Percentiles rank a stretch among this genome's conserved stretches.
Conservation (phyloP, 2,888 invertebrate species). For the Eumerus sabulonum region DNA sequence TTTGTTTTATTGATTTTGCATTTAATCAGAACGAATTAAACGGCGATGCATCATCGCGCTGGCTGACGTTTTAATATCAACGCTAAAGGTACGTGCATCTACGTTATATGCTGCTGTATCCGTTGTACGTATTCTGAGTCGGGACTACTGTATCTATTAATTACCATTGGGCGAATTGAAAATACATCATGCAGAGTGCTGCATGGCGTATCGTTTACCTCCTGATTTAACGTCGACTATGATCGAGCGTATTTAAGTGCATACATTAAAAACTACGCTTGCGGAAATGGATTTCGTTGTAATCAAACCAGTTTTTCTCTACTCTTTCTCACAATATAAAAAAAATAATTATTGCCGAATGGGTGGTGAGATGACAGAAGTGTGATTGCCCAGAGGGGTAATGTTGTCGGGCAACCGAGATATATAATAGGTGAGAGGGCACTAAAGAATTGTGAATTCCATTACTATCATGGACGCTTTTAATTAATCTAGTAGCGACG, state of each 20-base stretch:
- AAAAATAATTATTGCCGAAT: too few relatives aligned
- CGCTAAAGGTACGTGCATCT: too few relatives aligned
- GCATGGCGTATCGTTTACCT: constrained; percentile 45
- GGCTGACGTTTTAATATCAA: constrained; percentile 49
- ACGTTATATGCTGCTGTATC: too few relatives aligned
- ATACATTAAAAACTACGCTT: constrained; percentile 19
- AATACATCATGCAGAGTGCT: constrained; percentile 25
- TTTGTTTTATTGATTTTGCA: constrained; percentile 18
- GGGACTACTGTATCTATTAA: constrained; percentile 42
- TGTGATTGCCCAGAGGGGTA: too few relatives aligned
- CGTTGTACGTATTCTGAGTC: too few relatives aligned
- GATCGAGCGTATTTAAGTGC: constrained; percentile 36
- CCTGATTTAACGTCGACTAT: constrained; percentile 50
- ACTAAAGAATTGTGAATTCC: too few relatives aligned
- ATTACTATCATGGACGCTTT: too few relatives aligned
- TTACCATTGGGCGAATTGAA: constrained; percentile 39
- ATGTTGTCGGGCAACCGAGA: too few relatives aligned
- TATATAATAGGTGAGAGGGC: too few relatives aligned
- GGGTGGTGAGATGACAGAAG: too few relatives aligned
- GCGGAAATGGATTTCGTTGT: constrained; percentile 19
- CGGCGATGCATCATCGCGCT: background rate
- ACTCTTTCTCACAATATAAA: too few relatives aligned
- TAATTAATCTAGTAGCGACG: too few relatives aligned
- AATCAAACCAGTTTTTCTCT: constrained; percentile 8
- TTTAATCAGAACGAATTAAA: constrained; percentile 55